Evolutionary conservation across 2,888 invertebrate species (phyloP), one percentile per base, ranked within the genome.

Genomic region (Drosophila nigricruria): DNA sequence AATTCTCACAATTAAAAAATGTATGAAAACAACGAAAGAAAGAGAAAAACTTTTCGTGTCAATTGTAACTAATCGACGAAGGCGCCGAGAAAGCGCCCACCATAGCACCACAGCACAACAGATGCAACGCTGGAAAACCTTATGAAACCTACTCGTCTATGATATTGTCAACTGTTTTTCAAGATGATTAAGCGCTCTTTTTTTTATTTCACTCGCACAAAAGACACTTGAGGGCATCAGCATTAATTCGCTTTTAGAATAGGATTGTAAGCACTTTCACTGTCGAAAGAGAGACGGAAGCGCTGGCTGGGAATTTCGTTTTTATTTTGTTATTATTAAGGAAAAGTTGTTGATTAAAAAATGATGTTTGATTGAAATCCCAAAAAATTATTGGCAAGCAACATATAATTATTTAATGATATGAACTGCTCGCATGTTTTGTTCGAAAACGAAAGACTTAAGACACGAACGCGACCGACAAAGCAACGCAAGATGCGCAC

Each of bases 11-110:
- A 87, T 89, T 87, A 88, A 81, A 89, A 88, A 53, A 53, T 59
- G 9, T 68, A 82, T 79, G 69, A 77, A 82, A 88, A 85, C 60
- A 81, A 65, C 72, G 59, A 68, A 70, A 73, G 68, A 73, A 67
- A 59, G 67, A 62, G 70, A 67, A 82, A 87, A 69, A 81, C 63
- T 82, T 82, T 78, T 78, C 63, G 89, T 85, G 85, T 88, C 82
- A 85, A 88, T 86, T 86, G 86, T 77, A 85, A 85, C 88, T 88
- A 89, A 86, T 86, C 89, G 85, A 87, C 89, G 89, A 84, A 53
- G 67, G 73, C 73, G 82, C 80, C 77, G 88, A 70, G 89, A 86
- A 86, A 86, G 89, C 88, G 77, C 73, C 81, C 83, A 82, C 74
- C 77, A 34, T 12, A 12, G 54, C 83, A 80, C 72, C 73, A 32